phyloP scores from a whole-genome alignment of 2,113 vertebrate genomes.

The Perca fluviatilis region DNA sequence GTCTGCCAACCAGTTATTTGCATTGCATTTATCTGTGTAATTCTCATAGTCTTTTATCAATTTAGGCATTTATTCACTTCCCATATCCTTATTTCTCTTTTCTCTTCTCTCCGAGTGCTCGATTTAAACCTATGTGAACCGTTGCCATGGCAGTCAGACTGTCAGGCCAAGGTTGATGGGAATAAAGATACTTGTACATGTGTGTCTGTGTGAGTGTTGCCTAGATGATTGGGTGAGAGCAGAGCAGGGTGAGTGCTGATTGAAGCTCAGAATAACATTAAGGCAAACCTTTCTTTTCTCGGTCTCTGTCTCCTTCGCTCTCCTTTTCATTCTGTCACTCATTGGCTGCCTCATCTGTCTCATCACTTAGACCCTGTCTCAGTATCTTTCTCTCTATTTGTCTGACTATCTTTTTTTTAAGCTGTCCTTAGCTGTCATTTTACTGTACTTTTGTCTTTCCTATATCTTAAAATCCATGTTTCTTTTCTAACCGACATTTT shows the following conservation, averaged over 20 bases:
- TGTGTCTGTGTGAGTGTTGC: conserved; percentile 30
- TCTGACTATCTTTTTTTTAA: background rate
- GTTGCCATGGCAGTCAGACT: conserved; percentile 64
- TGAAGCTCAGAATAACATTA: conserved; percentile 73
- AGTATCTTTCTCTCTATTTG: conserved; percentile 25
- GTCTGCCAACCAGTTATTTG: conserved; percentile 10
- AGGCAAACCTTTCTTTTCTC: conserved; percentile 61
- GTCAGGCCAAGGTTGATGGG: conserved; percentile 65
- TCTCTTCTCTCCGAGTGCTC: background rate
- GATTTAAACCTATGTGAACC: conserved; percentile 51
- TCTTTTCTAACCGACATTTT: background rate
- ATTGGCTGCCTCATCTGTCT: conserved; percentile 54
- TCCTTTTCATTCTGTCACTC: conserved; percentile 61
- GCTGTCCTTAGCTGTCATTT: background rate
- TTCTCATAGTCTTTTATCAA: conserved; percentile 5
- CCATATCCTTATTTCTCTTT: conserved; percentile 7
- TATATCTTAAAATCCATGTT: background rate
- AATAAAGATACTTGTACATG: conserved; percentile 49
- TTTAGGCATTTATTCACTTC: conserved; percentile 22
- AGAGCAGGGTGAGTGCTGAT: conserved; percentile 57
- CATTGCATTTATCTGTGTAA: conserved; percentile 9
- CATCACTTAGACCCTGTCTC: conserved; percentile 52
- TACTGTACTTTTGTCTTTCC: background rate
- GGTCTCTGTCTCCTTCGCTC: conserved; percentile 47
- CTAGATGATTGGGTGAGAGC: conserved; percentile 57